Base-by-base conservation (phyloP, 1,140 invertebrate genomes). In the Listronotus oregonensis region DNA sequence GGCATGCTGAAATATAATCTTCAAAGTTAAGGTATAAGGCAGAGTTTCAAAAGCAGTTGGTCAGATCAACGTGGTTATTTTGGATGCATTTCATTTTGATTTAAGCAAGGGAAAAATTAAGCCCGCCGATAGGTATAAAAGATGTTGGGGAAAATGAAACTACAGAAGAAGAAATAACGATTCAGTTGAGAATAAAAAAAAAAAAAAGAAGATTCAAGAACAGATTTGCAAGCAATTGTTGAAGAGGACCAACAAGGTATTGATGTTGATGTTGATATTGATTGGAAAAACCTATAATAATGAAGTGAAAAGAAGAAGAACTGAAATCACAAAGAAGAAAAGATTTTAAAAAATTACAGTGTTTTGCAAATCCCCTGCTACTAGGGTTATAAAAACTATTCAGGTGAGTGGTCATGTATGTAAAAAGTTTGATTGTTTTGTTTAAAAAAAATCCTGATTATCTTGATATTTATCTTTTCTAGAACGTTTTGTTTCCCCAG, bases 31-130 rank as follows among this genome's bases (percentile, higher is more conserved):
- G 87, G 6, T 81, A 81, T 40, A 85, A 86, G 5, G 69, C 86
- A 0, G 87, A 91, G 12, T 88, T 89, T 79, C 93, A 96, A 73
- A 94, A 92, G 75, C 90, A 94, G 71, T 80, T 89, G 44, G 88
- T 93, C 0, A 87, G 91, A 68, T 85, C 97, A 42, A 81, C 96
- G 88, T 94, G 0, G 85, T 85, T 1, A 89, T 98, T 56, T 80
- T 99, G 31, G 92, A 97, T 79, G 87, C 89, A 1, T 99, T 98
- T 75, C 95, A 98, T 80, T 98, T 92, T 80, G 92, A 97, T 83
- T 79, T 97, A 31, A 87, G 85, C 0, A 87, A 89, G 75, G 84
- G 82, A 0, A 79, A 83, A 80, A 62, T 74, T n/a, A 49, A 27
- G 1, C 21, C 21, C 1, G 21, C 21, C 21, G 21, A 27, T 3